Conservation (phyloP, 2,888 invertebrate species). For the Athrips mouffetella region DNA sequence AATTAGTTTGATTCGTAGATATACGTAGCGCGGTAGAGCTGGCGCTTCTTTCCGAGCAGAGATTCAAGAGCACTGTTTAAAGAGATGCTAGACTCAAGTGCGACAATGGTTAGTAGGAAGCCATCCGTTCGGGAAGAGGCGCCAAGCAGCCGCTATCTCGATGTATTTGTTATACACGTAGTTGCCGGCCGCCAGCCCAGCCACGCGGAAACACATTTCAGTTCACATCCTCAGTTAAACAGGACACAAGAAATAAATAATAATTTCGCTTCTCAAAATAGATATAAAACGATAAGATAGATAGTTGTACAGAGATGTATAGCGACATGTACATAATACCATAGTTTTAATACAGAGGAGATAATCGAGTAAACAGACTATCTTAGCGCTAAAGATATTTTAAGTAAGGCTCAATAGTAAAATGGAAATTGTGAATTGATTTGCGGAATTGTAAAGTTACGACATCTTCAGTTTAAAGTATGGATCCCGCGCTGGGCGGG, state of each 20-base stretch:
- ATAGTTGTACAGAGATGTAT: constrained; percentile 72
- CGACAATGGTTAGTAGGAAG: constrained; percentile 2
- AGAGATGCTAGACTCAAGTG: constrained; percentile 1
- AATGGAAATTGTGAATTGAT: constrained; percentile 60
- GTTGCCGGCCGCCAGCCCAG: constrained; percentile 62
- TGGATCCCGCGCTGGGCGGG: constrained; percentile 52
- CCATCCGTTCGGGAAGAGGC: constrained; percentile 33
- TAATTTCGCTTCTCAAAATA: constrained; percentile 64
- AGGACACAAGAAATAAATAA: constrained; percentile 42
- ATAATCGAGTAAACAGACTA: constrained; percentile 55
- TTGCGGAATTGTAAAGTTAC: constrained; percentile 67
- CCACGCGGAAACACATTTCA: constrained; percentile 54
- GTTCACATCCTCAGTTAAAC: constrained; percentile 70
- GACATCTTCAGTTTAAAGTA: constrained; percentile 64
- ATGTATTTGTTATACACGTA: constrained; percentile 77
- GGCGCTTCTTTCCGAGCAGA: constrained; percentile 35
- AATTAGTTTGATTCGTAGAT: constrained; percentile 78
- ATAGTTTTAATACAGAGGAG: constrained; percentile 74
- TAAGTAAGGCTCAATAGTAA: constrained; percentile 69
- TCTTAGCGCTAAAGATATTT: constrained; percentile 70
- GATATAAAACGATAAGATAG: constrained; percentile 67
- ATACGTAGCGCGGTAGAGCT: constrained; percentile 63
- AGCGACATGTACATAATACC: constrained; percentile 69
- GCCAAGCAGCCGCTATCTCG: constrained; percentile 51
- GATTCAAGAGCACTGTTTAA: neutral